phyloP scores from a whole-genome alignment of 2,888 invertebrate genomes.

The Saturnia pavonia region DNA sequence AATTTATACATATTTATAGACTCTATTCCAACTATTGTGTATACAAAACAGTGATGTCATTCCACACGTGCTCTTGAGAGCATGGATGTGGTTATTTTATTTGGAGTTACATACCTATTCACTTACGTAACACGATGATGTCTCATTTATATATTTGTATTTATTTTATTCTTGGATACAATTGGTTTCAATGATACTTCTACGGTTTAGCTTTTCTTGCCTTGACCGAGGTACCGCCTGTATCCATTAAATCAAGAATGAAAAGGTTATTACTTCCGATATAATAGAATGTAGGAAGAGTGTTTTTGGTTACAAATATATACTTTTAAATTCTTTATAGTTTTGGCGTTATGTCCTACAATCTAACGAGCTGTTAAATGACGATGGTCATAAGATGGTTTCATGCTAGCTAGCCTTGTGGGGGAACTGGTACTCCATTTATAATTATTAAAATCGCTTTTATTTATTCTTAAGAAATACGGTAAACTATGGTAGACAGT shows the following conservation, averaged over 20 bases:
- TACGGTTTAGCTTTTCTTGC: not conserved
- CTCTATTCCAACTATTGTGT: constrained; percentile 25
- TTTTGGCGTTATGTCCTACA: no score
- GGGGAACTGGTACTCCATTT: no score
- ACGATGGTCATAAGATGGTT: no score
- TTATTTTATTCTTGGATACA: constrained; percentile 5
- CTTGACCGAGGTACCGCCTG: not conserved
- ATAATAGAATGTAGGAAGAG: not conserved
- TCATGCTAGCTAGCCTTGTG: no score
- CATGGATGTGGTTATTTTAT: constrained; percentile 28
- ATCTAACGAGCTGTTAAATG: no score
- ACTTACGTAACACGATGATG: constrained; percentile 20
- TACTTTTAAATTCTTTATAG: no score
- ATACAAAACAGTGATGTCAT: constrained; percentile 42
- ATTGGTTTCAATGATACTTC: not conserved
- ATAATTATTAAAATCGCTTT: no score
- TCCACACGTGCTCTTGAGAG: constrained; percentile 32
- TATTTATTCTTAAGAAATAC: no score
- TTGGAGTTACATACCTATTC: constrained; percentile 26
- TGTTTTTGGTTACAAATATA: not conserved
- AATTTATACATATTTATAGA: constrained; percentile 19
- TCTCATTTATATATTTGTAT: constrained; percentile 15
- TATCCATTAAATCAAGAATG: not conserved
- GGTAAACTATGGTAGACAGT: no score
- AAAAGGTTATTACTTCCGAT: not conserved